Evolutionary conservation across 2,797 vertebrate species (phyloP), one percentile per base, ranked within the genome.

Genomic region (Australoheros facetus): DNA sequence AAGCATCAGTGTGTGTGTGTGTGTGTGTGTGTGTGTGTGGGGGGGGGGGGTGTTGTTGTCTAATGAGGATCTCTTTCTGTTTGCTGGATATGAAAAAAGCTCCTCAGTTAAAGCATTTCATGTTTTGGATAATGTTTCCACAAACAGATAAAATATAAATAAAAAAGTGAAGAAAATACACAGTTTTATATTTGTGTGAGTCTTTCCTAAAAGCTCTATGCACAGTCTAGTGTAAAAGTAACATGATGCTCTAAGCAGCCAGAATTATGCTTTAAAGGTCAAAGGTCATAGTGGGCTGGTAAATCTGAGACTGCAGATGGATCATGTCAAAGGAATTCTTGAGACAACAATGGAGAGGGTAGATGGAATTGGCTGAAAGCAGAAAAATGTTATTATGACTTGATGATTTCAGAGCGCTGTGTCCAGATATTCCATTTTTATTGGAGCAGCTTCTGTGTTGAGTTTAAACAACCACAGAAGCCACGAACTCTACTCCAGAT

Each of bases 251-350:
- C 51, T 42, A 14, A 17, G 16, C 54, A 76, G 48, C 37, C 16
- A 69, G 78, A 86, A 48, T 19, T 56, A 84, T 75, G 82, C 48
- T 56, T 45, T 13, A 73, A 70, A 84, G 81, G 81, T 82, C 73
- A 90, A 53, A 84, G 83, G 85, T 83, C 85, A 59, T 6, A 7
- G 32, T 80, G 62, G 42, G 16, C 23, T 66, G 42, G 42, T 48
- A 48, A 66, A 48, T 66, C 42, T 48, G 5, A 66, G 83, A 75
- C 77, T 32, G 56, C 75, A 86, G 70, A 87, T 56, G 59, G 42
- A 82, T 75, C 70, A 9, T 66, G 69, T 73, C 55, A 77, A 21
- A 72, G 54, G 69, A 51, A 62, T 66, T 70, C 80, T 79, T 8
- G 51, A 39, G n/a, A 77, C 78, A 72, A 55, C 19, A 48, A 26